A percentile compares a stretch with the other conserved stretches of the same genome.
These are phyloP conservation scores for Diaprepes abbreviatus DNA, from an alignment of 2,888 invertebrate genomes.

Conservation along the genomic window DNA sequence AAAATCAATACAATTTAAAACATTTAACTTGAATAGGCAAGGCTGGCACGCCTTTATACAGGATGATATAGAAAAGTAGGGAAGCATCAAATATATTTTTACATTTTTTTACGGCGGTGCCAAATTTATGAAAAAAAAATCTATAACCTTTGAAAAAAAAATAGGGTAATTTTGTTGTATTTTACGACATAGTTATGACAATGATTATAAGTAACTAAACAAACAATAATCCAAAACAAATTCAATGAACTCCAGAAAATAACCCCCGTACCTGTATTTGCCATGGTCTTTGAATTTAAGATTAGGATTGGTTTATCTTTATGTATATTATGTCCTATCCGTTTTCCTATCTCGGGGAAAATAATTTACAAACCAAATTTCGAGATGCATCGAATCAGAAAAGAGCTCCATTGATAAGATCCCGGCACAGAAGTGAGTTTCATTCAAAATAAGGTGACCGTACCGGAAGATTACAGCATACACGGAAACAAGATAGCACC, in stretches of 20 bases:
- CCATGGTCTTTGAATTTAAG: neutral
- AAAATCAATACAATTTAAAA: too few relatives aligned
- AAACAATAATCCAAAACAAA: too few relatives aligned
- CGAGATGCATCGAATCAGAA: conserved; percentile 36
- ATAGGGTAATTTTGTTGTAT: too few relatives aligned
- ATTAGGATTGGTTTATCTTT: conserved; percentile 3
- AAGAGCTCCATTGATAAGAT: conserved; percentile 35
- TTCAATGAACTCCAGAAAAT: neutral
- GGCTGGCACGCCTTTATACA: too few relatives aligned
- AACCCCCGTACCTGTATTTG: neutral
- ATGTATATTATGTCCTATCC: conserved; percentile 17
- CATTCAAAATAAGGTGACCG: conserved; percentile 34
- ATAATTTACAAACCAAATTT: conserved; percentile 43
- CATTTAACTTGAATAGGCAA: too few relatives aligned
- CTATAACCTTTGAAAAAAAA: too few relatives aligned
- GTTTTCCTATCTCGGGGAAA: conserved; percentile 26
- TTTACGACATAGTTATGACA: too few relatives aligned
- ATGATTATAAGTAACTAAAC: too few relatives aligned
- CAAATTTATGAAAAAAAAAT: too few relatives aligned
- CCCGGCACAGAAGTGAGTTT: conserved; percentile 16
- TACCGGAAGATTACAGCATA: conserved; percentile 25
- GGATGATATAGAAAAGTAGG: too few relatives aligned
- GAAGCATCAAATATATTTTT: too few relatives aligned
- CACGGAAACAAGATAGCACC: conserved; percentile 22
- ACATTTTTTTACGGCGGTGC: too few relatives aligned